Evolutionary conservation across 2,113 vertebrate genomes (phyloP).

Genomic region (Antechinus flavipes): DNA sequence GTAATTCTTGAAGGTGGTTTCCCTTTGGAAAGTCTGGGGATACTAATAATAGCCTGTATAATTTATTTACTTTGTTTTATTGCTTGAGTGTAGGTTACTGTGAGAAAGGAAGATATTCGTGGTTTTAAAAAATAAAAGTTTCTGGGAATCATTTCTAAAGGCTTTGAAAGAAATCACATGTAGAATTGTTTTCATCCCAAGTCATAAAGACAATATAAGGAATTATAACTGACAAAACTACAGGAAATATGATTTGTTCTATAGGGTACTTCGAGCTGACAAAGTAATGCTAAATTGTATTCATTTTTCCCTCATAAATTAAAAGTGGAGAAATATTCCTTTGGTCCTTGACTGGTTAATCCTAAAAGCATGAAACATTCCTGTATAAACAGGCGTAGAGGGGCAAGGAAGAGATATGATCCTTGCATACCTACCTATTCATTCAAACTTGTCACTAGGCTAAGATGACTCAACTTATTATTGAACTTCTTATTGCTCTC

Average conservation of each 20-base stretch:
- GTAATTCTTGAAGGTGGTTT: conserved; percentile 36
- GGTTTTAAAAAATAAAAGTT: conserved; percentile 60
- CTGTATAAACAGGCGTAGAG: not conserved
- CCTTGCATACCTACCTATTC: not conserved
- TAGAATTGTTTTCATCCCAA: conserved; percentile 45
- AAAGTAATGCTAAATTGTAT: conserved; percentile 1
- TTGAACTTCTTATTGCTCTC: not conserved
- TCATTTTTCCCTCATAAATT: conserved; percentile 27
- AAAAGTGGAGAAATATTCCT: not conserved
- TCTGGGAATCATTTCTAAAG: conserved; percentile 26
- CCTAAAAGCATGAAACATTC: conserved; percentile 8
- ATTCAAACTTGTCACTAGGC: not conserved
- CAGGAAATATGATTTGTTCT: conserved; percentile 13
- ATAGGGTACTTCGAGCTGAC: not conserved
- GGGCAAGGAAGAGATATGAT: not conserved
- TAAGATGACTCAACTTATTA: not conserved
- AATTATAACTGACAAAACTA: conserved; percentile 50
- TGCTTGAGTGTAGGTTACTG: conserved; percentile 51
- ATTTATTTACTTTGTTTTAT: conserved; percentile 45
- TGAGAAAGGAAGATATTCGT: conserved; percentile 43
- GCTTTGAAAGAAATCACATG: conserved; percentile 38
- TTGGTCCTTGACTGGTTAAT: conserved; percentile 26
- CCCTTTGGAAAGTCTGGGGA: conserved; percentile 50
- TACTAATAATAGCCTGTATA: conserved; percentile 52
- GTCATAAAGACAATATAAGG: conserved; percentile 20